Percentiles rank a stretch among this genome's conserved stretches.
Evolutionary conservation across 1,140 invertebrate species (phyloP).

Genomic region (Leptopilina boulardi): DNA sequence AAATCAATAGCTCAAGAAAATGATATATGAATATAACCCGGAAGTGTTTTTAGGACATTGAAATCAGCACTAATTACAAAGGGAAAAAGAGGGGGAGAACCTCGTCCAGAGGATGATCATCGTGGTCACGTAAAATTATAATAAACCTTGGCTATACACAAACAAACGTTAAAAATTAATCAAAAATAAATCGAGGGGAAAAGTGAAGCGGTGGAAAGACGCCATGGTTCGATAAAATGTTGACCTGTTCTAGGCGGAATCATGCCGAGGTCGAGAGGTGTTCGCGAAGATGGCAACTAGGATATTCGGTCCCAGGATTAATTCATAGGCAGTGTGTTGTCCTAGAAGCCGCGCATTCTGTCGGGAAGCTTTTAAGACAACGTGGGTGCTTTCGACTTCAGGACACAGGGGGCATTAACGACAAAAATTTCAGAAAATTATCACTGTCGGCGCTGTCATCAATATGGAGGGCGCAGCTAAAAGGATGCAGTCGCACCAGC

Average conservation of each 20-base stretch:
- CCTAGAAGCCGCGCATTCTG: slow-evolving; percentile 75
- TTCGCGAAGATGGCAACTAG: slow-evolving; percentile 40
- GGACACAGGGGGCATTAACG: slow-evolving; percentile 83
- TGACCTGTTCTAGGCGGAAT: neutral
- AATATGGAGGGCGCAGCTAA: slow-evolving; percentile 77
- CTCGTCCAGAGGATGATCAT: neutral
- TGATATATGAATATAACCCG: slow-evolving; percentile 26
- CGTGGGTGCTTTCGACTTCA: slow-evolving; percentile 78
- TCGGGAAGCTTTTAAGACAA: slow-evolving; percentile 75
- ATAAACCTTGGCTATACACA: too few species aligned
- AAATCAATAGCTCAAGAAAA: slow-evolving; percentile 51
- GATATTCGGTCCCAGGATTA: neutral
- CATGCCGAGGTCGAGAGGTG: slow-evolving; percentile 35
- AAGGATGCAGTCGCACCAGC: slow-evolving; percentile 50
- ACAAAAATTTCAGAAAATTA: slow-evolving; percentile 83
- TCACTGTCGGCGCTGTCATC: slow-evolving; percentile 84
- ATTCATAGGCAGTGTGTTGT: slow-evolving; percentile 32
- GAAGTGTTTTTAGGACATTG: neutral
- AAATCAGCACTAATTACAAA: neutral
- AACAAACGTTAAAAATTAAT: too few species aligned
- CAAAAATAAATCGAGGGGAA: slow-evolving; percentile 2
- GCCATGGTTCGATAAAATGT: slow-evolving; percentile 46
- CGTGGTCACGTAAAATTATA: neutral
- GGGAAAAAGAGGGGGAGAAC: too few species aligned
- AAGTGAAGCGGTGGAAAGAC: slow-evolving; percentile 39